These are phyloP conservation scores for Sebastes nivosus DNA, from an alignment of 2,797 vertebrate genomes.

Conservation along the genomic window DNA sequence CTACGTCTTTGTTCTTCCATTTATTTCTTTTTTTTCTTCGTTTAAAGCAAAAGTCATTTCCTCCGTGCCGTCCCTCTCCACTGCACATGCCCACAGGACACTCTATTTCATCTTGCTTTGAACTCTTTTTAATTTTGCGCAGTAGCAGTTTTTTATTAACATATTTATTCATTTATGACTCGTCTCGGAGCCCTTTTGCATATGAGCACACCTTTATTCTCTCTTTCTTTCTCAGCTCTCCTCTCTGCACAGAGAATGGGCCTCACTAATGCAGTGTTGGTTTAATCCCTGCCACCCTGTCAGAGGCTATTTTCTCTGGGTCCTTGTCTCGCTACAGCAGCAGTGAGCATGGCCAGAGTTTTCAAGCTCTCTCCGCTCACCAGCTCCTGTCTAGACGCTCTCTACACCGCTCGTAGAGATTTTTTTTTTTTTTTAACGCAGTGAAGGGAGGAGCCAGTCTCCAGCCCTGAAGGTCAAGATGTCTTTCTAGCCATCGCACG, in stretches of 20 bases:
- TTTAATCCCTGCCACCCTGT: conserved; percentile 76
- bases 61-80: conserved; percentile 48
- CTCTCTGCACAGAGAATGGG: conserved; percentile 41
- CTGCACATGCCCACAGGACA: conserved; percentile 72
- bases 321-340: conserved; percentile 27
- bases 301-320: conserved; percentile 62
- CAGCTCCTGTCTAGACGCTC: conserved; percentile 30
- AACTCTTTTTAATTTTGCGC: conserved; percentile 79
- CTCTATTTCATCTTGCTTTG: conserved; percentile 77
- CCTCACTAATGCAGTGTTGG: conserved; percentile 68
- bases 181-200: conserved; percentile 65
- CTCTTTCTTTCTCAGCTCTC: conserved; percentile 18
- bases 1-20: conserved; percentile 45
- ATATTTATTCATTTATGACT: conserved; percentile 81
- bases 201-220: conserved; percentile 69
- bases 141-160: conserved; percentile 74
- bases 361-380: conserved; percentile 29
- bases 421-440: background rate
- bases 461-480: conserved; percentile 60
- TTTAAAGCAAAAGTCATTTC: conserved; percentile 67
- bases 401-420: background rate
- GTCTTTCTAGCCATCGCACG: conserved; percentile 32
- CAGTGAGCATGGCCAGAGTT: conserved; percentile 29
- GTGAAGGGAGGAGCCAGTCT: conserved; percentile 28
- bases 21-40: conserved; percentile 24